A percentile compares a stretch with the other conserved stretches of the same genome.
Conservation (phyloP, 2,113 vertebrate species). For the Corydoras maculifer region DNA sequence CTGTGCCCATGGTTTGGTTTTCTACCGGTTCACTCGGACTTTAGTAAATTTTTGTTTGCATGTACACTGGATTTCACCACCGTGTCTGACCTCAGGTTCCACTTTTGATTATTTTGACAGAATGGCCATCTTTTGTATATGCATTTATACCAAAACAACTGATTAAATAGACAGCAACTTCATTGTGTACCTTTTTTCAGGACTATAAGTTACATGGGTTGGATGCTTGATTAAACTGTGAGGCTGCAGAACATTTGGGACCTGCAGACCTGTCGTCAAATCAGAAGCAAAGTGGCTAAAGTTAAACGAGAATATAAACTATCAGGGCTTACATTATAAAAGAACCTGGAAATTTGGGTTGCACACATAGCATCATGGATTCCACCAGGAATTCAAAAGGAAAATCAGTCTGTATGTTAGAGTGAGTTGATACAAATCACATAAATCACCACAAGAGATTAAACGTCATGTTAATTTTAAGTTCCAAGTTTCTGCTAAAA, state of each 20-base stretch:
- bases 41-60: slow-evolving; percentile 53
- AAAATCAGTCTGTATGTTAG: no score
- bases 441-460: not conserved
- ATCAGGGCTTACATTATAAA: no score
- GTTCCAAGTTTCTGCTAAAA: not conserved
- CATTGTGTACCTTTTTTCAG: not conserved
- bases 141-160: slow-evolving; percentile 67
- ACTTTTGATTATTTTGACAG: slow-evolving; percentile 71
- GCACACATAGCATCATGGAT: no score
- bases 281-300: no score
- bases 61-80: slow-evolving; percentile 52
- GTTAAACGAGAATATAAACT: no score
- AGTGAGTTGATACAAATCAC: not conserved
- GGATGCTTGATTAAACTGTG: no score
- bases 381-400: no score
- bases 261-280: no score
- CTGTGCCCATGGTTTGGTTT: slow-evolving; percentile 51
- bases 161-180: slow-evolving; percentile 45
- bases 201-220: not conserved
- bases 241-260: no score
- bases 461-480: no score
- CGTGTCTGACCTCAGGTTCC: slow-evolving; percentile 49
- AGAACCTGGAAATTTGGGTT: no score
- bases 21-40: slow-evolving; percentile 37
- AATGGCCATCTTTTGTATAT: slow-evolving; percentile 86